Evolutionary conservation across 2,797 vertebrate genomes (phyloP), one percentile per base, ranked within the genome.

Genomic region (Typhlichthys eigenmanni): DNA sequence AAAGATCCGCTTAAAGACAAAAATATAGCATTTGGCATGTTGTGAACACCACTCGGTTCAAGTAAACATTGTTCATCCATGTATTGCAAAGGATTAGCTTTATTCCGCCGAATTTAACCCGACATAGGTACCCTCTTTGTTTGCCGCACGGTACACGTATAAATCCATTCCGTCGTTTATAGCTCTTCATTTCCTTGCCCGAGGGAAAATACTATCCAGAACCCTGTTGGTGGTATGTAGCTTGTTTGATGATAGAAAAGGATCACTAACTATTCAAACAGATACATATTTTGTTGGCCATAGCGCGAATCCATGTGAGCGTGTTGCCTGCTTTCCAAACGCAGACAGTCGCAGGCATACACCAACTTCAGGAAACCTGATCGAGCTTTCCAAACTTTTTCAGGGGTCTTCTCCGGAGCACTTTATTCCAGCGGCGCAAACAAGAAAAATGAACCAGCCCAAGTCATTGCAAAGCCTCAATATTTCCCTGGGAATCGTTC

Each of bases 51-150:
- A 62, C 64, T 83, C 43, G 80, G 64, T 69, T 81, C 75, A 13
- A 71, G 50, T 10, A 59, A 76, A 55, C 60, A 62, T 64, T 86
- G 81, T 70, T 85, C 83, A 80, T 89, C 89, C 88, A 89, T 91
- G 86, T 84, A 79, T 82, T 76, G 53, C 60, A 58, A 13, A 38
- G 64, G 67, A 74, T 69, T 66, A 57, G 45, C 52, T 65, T 59
- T 3, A 68, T 74, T 75, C 74, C 74, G 76, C 64, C 79, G 74
- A 53, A 47, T 61, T 73, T 79, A 72, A 60, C 68, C 80, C 75
- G 29, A 71, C 76, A 48, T 70, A 54, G 70, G 73, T 78, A 78
- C 74, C 80, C 82, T 80, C 24, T 91, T 91, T 93, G 90, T 92
- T 84, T 75, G 76, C 79, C 76, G 56, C 12, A 53, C 45, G 38